Percentiles rank a stretch among this genome's conserved stretches.
phyloP scores from a whole-genome alignment of 2,888 invertebrate genomes.

The Leptopilina syphax region DNA sequence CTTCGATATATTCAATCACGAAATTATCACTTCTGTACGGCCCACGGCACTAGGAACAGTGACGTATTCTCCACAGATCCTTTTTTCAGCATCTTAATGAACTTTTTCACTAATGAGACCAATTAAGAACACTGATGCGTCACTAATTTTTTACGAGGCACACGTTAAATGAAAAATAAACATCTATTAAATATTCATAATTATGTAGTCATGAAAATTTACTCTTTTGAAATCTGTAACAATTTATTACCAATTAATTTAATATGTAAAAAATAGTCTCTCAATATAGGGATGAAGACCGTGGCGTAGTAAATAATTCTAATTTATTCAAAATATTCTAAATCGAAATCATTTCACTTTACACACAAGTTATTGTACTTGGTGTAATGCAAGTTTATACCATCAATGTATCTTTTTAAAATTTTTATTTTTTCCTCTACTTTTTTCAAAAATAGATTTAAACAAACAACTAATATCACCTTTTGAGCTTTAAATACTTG shows the following conservation, averaged over 20 bases:
- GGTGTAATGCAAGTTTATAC: no score
- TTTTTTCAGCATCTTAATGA: slow-evolving; percentile 45
- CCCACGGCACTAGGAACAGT: slow-evolving; percentile 44
- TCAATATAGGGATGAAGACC: no score
- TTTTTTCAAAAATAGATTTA: no score
- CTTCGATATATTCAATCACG: slow-evolving; percentile 76
- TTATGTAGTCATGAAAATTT: neutral
- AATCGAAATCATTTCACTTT: no score
- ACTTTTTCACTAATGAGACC: slow-evolving; percentile 41
- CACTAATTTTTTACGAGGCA: slow-evolving; percentile 40
- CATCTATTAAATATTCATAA: slow-evolving; percentile 15
- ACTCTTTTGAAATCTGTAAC: neutral
- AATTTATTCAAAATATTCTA: no score
- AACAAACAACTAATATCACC: no score
- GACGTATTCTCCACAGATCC: slow-evolving; percentile 42
- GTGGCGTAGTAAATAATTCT: no score
- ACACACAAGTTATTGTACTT: no score
- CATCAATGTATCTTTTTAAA: no score
- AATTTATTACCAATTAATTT: slow-evolving; percentile 21
- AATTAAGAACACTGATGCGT: slow-evolving; percentile 36
- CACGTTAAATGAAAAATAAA: slow-evolving; percentile 27
- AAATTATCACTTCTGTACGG: slow-evolving; percentile 76
- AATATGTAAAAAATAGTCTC: neutral
- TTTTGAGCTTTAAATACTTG: no score
- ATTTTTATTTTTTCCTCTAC: no score